Evolutionary conservation across 2,113 vertebrate species (phyloP), one percentile per base, ranked within the genome.

Genomic region (Pollachius pollachius): DNA sequence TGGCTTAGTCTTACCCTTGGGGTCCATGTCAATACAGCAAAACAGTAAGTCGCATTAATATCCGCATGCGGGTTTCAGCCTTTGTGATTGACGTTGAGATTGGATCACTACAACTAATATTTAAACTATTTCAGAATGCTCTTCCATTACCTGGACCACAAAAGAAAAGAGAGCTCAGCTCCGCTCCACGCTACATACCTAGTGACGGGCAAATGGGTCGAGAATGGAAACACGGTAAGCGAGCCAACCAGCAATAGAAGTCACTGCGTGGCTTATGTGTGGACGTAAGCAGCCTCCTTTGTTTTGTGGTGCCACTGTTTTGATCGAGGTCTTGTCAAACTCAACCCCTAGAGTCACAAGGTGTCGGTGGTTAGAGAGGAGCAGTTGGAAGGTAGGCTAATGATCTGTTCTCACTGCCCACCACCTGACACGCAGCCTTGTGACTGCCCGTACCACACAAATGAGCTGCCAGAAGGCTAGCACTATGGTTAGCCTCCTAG

Each of bases 321-420:
- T 65, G 5, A 58, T 7, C 9, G 41, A 48, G 1, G 41, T 41
- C 23, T 16, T n/a, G 3, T 11, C 0, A 0, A 69, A 37, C 30
- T 85, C 92, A 81, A 65, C 19, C 89, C 86, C 4, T 84, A 99
- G 97, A 94, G 93, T 91, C 96, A 98, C 91, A 96, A 92, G 89
- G 95, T 99, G 78, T 95, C 96, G 2, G 92, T 99, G 75, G 96
- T 99, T 85, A 94, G 92, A 81, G 97, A 99, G 87, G 97, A 98
- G 30, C 89, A 96, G 68, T 83, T 99, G 0, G 95, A 97, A 91
- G 95, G 97, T 97, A 90, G 60, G 75, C 52, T 15, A 16, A 56
- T 15, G n/a, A 48, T 7, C 8, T 48, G 4, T 34, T 34, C 30
- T 34, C 30, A 34, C 4, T 34, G 4, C 30, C 30, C 30, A 34